Base-by-base conservation (phyloP, 2,113 vertebrate genomes). In the Pedionomus torquatus region DNA sequence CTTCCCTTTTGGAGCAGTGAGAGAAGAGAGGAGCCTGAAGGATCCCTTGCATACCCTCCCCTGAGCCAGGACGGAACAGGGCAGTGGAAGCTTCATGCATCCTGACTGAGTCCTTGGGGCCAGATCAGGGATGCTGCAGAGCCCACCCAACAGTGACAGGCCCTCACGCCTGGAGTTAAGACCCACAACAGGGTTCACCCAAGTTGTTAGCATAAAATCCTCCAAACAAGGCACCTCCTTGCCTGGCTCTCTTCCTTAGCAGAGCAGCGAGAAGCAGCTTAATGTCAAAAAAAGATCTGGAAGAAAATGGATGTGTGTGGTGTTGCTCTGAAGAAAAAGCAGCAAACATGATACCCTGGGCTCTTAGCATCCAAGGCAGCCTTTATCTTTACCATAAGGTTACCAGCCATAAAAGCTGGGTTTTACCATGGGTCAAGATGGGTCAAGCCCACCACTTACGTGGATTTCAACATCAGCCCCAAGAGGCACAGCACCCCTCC, bases 131-230 rank as follows among this genome's bases (percentile, higher is more conserved):
- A 44, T 71, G 72, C 69, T 79, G 48, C 33, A 93, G 80, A 81
- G 35, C 65, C 57, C 13, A 9, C 30, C 11, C 37, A 11, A 8
- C 0, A 8, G 30, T 64, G 48, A 78, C 0, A 0, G n/a, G 5
- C 7, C 9, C 9, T 39, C 9, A 3, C 0, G 4, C 19, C 4
- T 37, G n/a, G 72, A 57, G 41, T 46, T 79, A 65, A 71, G 33
- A 48, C 28, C 57, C 14, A 64, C 55, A 84, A 19, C 21, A 85
- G 43, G 10, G 37, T 72, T 83, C 25, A n/a, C 41, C 35, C 44
- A 63, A 84, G 83, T 37, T 58, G 19, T 49, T 33, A 41, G 16
- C 0, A 0, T 39, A 79, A 95, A 83, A 76, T 81, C 69, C 65
- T 71, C 25, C 80, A 69, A 76, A 64, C 33, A 68, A 55, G 8